phyloP scores from a whole-genome alignment of 1,140 invertebrate genomes.

The Tigriopus japonicus region DNA sequence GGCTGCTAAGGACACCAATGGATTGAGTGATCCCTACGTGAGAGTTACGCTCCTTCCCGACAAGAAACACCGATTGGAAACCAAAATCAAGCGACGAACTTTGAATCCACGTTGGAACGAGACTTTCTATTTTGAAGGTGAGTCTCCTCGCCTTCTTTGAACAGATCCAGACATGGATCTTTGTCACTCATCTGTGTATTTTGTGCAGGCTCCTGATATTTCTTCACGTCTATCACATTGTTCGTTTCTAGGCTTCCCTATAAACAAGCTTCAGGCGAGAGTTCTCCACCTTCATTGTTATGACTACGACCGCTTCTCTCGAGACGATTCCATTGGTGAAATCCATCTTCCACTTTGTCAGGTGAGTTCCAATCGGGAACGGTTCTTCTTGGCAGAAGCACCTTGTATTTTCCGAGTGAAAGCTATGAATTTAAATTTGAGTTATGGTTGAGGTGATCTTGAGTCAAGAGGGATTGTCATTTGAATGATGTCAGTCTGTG shows the following conservation, averaged over 20 bases:
- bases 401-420: too few species aligned
- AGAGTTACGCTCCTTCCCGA: conserved; percentile 80
- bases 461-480: too few species aligned
- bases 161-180: conserved; percentile 73
- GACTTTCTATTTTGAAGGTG: conserved; percentile 90
- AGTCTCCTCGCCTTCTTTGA: conserved; percentile 69
- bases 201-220: too few species aligned
- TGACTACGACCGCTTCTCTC: conserved; percentile 83
- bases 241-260: conserved; percentile 53
- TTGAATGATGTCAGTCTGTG: too few species aligned
- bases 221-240: too few species aligned
- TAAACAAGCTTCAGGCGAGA: conserved; percentile 74
- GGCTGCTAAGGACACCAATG: conserved; percentile 80
- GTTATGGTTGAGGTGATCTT: too few species aligned
- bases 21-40: conserved; percentile 81
- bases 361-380: conserved; percentile 32
- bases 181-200: too few species aligned
- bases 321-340: conserved; percentile 90
- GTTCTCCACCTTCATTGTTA: conserved; percentile 85
- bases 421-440: too few species aligned
- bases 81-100: conserved; percentile 85
- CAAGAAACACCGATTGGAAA: conserved; percentile 84
- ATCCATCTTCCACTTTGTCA: conserved; percentile 79
- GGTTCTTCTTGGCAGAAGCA: too few species aligned
- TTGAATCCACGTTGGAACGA: conserved; percentile 94